A percentile compares a stretch with the other conserved stretches of the same genome.
Conservation (phyloP, 2,888 invertebrate species). For the Agrilus biguttatus region DNA sequence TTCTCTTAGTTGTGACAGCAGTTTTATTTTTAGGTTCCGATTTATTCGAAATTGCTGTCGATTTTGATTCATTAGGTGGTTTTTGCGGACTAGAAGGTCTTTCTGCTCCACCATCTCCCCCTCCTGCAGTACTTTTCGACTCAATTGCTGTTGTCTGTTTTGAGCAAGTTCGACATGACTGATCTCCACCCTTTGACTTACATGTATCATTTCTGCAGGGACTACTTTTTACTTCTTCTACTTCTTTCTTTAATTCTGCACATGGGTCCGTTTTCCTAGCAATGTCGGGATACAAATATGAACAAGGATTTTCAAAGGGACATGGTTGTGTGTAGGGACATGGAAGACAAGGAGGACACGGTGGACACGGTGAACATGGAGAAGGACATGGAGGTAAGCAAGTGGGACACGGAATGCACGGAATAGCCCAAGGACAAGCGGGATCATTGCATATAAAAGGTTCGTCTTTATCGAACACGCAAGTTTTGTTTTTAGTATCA, state of each 20-base stretch:
- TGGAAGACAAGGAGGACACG: not conserved
- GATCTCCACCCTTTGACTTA: constrained; percentile 5
- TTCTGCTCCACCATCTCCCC: constrained; percentile 2
- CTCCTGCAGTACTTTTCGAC: not conserved
- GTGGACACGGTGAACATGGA: constrained; percentile 1
- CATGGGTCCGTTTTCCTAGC: no score
- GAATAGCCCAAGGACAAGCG: constrained; percentile 11
- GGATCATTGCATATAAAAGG: constrained; percentile 9
- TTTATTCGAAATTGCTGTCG: constrained; percentile 1
- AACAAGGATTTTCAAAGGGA: not conserved
- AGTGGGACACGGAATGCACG: not conserved
- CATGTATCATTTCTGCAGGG: constrained; percentile 7
- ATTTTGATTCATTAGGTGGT: not conserved
- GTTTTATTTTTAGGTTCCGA: not conserved
- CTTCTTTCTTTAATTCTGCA: no score
- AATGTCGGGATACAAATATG: no score
- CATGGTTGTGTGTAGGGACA: constrained; percentile 1
- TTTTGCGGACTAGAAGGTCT: not conserved
- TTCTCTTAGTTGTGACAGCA: constrained; percentile 12
- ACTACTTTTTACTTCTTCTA: not conserved
- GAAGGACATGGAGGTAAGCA: not conserved
- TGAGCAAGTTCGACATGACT: constrained; percentile 5
- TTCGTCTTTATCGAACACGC: no score
- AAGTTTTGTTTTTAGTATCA: not conserved
- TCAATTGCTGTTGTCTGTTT: not conserved